These are phyloP conservation scores for Ascidia mentula DNA, from an alignment of 23 tunicate genomes.

Conservation along the genomic window DNA sequence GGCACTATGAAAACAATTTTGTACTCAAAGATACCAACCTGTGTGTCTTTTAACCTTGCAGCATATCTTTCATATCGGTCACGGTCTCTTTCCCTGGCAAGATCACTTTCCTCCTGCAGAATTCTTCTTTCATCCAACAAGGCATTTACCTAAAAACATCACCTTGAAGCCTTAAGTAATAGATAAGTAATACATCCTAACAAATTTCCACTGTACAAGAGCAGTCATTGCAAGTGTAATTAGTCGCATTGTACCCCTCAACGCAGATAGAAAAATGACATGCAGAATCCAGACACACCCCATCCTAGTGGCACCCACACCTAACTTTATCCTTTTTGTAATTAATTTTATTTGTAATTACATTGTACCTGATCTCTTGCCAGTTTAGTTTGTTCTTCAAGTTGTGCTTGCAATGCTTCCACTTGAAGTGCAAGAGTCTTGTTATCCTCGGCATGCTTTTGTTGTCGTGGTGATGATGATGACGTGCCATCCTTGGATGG, in stretches of 20 bases:
- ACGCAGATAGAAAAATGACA: no score
- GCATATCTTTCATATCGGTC: slow-evolving; percentile 75
- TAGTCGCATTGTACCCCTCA: no score
- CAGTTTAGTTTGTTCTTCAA: slow-evolving; percentile 84
- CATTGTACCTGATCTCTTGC: slow-evolving; percentile 85
- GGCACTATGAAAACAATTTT: no score
- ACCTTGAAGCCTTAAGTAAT: no score
- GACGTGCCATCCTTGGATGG: background rate
- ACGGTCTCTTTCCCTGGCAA: slow-evolving; percentile 60
- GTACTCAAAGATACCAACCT: no score
- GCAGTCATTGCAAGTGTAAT: background rate
- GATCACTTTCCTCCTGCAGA: slow-evolving; percentile 72
- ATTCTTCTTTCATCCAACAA: slow-evolving; percentile 84
- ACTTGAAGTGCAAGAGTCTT: slow-evolving; percentile 84
- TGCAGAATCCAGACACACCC: no score
- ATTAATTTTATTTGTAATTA: no score
- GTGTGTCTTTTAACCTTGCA: slow-evolving; percentile 52
- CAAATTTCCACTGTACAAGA: background rate
- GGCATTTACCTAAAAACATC: slow-evolving; percentile 46
- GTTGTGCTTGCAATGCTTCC: slow-evolving; percentile 89
- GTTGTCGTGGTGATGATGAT: background rate
- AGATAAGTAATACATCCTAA: background rate
- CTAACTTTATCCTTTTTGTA: no score
- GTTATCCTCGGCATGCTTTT: slow-evolving; percentile 19
- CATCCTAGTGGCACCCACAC: no score